Evolutionary conservation across 2,797 vertebrate genomes (phyloP).

Genomic region (Dicrostonyx torquatus): DNA sequence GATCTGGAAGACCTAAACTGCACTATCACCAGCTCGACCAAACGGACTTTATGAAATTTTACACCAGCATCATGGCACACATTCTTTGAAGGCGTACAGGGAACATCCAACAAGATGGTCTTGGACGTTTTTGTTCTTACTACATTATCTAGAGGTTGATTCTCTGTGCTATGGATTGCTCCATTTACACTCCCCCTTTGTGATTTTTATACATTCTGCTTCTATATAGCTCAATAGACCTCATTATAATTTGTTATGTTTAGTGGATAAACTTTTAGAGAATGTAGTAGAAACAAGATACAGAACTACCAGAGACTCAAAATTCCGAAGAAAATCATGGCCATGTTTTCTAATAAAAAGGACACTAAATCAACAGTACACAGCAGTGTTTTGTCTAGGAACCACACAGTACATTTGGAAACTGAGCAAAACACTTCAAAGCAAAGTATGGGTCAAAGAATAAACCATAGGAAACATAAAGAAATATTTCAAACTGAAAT

Average conservation of each 20-base stretch:
- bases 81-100: no score
- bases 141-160: background rate
- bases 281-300: background rate
- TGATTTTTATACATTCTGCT: background rate
- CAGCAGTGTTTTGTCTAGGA: background rate
- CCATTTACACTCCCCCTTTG: background rate
- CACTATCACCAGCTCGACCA: background rate
- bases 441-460: background rate
- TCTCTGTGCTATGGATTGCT: background rate
- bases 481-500: slow-evolving; percentile 13
- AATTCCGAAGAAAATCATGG: background rate
- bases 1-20: background rate
- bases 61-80: background rate
- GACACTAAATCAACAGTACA: background rate
- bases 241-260: background rate
- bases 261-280: slow-evolving; percentile 16
- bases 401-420: slow-evolving; percentile 21
- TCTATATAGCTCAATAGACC: background rate
- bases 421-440: background rate
- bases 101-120: background rate
- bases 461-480: background rate
- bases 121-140: background rate
- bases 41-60: background rate
- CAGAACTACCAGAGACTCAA: background rate
- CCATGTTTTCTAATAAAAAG: background rate